These are phyloP conservation scores for Porites lobata DNA, from an alignment of 92 coral and sea anemone species.

Conservation along the genomic window DNA sequence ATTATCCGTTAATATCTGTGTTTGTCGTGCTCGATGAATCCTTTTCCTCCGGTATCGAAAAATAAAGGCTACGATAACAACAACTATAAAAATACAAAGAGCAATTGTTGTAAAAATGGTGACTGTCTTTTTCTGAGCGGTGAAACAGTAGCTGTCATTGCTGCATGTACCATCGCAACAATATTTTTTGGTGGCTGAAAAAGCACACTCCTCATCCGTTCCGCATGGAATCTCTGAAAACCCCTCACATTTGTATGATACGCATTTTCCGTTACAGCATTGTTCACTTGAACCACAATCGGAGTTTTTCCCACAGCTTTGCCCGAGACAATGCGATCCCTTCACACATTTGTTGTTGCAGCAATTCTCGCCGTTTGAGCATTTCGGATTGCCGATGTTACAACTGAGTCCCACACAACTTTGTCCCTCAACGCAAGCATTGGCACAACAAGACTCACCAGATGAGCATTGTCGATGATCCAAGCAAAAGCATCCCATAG, in stretches of 20 bases:
- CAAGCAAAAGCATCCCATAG: too few relatives aligned
- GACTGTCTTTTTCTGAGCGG: not conserved
- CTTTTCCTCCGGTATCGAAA: not conserved
- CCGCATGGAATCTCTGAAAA: not conserved
- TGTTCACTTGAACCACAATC: not conserved
- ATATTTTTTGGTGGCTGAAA: not conserved
- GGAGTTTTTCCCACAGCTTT: not conserved
- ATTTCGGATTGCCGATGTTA: not conserved
- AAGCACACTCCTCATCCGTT: not conserved
- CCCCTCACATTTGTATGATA: not conserved
- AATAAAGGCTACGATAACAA: not conserved
- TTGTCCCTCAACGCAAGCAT: not conserved
- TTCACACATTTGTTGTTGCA: not conserved
- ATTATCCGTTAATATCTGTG: not conserved
- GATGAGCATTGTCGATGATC: too few relatives aligned
- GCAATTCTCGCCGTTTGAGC: not conserved
- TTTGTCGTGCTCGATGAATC: not conserved
- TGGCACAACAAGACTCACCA: not conserved
- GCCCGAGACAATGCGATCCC: not conserved
- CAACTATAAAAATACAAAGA: not conserved
- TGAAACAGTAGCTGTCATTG: not conserved
- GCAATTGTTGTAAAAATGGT: not conserved
- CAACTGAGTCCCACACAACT: not conserved
- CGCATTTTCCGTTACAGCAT: slow-evolving; percentile 1
- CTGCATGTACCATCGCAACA: not conserved